A percentile compares a stretch with the other conserved stretches of the same genome.
These are phyloP conservation scores for Drepanosiphum platanoidis DNA, from an alignment of 2,888 invertebrate genomes.

Conservation along the genomic window DNA sequence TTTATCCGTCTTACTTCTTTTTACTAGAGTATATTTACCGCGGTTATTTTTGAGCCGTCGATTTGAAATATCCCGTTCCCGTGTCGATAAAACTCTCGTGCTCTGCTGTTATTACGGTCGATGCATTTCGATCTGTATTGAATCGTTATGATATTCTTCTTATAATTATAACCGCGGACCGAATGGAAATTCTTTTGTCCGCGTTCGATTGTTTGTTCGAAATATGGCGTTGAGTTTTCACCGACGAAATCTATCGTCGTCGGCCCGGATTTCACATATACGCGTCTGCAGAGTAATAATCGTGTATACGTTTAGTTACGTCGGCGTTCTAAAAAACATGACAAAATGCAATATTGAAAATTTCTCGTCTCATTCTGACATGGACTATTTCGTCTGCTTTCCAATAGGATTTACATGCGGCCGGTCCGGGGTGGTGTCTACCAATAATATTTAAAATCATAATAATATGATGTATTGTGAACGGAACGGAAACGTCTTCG, in stretches of 20 bases:
- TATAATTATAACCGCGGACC: background rate
- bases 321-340: background rate
- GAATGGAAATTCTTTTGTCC: background rate
- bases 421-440: no score
- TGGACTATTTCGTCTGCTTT: no score
- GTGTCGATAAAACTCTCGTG: no score
- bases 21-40: no score
- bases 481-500: background rate
- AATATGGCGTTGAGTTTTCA: background rate
- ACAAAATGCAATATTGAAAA: slow-evolving; percentile 12
- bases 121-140: no score
- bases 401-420: no score
- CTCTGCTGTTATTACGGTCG: no score
- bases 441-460: no score
- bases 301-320: background rate
- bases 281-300: slow-evolving; percentile 6
- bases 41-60: no score
- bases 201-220: background rate
- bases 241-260: background rate
- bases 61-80: no score
- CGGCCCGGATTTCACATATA: slow-evolving; percentile 10
- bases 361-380: background rate
- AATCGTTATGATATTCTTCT: background rate
- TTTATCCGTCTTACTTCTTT: no score
- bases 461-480: no score